Percentiles rank a stretch among this genome's conserved stretches.
Conservation (phyloP, 2,888 invertebrate genomes). For the Scrobipalpa costella region DNA sequence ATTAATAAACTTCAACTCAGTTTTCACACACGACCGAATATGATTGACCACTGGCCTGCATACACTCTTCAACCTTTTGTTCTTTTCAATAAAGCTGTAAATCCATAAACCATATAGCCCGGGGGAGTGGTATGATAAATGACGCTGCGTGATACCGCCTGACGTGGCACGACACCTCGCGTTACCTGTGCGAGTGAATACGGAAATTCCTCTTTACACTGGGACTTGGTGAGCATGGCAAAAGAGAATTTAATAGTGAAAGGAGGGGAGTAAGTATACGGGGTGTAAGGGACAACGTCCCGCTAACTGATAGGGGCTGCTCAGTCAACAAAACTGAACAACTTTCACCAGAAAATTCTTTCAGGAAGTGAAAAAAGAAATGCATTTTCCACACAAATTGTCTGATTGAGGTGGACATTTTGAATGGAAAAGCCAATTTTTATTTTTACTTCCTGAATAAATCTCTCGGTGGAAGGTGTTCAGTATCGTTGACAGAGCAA, state of each 20-base stretch:
- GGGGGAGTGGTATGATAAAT: constrained; percentile 10
- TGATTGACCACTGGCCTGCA: background rate
- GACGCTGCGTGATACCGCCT: background rate
- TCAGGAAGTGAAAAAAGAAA: too few relatives aligned
- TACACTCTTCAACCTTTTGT: background rate
- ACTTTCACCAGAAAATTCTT: too few relatives aligned
- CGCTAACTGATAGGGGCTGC: too few relatives aligned
- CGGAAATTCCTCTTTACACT: background rate
- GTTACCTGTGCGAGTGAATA: constrained; percentile 5
- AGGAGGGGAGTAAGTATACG: background rate
- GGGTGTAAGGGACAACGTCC: too few relatives aligned
- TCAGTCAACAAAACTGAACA: too few relatives aligned
- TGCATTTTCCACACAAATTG: too few relatives aligned
- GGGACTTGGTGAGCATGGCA: background rate
- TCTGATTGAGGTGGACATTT: too few relatives aligned
- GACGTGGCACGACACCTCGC: constrained; percentile 11
- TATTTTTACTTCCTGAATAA: too few relatives aligned
- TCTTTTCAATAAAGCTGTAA: constrained; percentile 2
- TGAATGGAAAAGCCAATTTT: too few relatives aligned
- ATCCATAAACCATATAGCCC: background rate
- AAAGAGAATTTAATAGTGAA: background rate
- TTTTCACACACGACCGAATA: background rate
- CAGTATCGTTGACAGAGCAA: too few relatives aligned
- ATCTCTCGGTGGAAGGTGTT: too few relatives aligned
- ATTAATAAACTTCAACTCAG: background rate